Base-by-base conservation (phyloP, 2,113 vertebrate species). In the Thamnaconus septentrionalis region DNA sequence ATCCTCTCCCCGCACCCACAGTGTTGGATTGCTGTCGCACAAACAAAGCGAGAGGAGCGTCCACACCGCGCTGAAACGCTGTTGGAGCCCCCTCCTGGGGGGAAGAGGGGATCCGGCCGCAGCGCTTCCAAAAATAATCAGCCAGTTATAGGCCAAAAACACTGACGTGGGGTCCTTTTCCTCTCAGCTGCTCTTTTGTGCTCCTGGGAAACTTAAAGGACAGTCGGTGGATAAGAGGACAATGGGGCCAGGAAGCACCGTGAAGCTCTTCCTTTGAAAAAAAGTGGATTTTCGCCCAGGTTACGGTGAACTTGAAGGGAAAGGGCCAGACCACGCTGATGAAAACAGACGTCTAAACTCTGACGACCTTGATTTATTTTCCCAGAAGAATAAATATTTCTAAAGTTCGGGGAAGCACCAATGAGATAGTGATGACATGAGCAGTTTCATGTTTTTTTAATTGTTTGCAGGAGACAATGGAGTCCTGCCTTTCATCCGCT, bases 71-170 rank as follows among this genome's bases (percentile, higher is more conserved):
- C 48, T 55, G 50, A 63, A 73, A 66, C 7, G 43, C 31, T 8
- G 41, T 1, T 44, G 45, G 47, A 62, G 54, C 46, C 61, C 59
- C 5, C 7, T 45, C 44, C 18, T 31, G 18, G 18, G 18, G 18
- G 18, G 18, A 31, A 31, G 18, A 31, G 18, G 18, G 18, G 18
- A 31, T 31, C 18, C 18, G 18, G 18, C 18, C 1, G 18, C 18
- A 2, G 57, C 7, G 57, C 66, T 82, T 80, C 80, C 64, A 66
- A 82, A 88, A 81, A 79, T 78, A 80, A 78, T 71, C 74, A 42
- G 10, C 66, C 56, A 48, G 59, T 76, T 58, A 44, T 62, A 61
- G 40, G 52, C 41, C 61, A 65, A 73, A 79, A 71, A 73, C 66
- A 64, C 31, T 69, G 56, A 66, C 44, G 57, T n/a, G 57, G 66